Evolutionary conservation across 2,797 vertebrate genomes (phyloP).

Genomic region (Salmo trutta): DNA sequence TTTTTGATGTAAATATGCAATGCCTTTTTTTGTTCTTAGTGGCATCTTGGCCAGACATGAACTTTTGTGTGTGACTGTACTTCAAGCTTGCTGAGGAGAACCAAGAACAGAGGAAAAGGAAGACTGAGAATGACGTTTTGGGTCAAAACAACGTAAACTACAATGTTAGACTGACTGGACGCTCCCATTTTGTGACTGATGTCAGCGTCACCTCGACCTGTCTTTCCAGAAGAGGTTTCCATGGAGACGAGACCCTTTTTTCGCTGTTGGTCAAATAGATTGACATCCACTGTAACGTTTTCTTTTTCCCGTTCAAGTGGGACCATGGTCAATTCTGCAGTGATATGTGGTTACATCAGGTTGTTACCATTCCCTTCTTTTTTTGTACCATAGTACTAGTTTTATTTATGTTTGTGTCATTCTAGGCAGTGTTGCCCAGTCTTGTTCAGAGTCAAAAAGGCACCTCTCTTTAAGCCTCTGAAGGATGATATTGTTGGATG

Average conservation of each 20-base stretch:
- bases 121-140: conserved; percentile 40
- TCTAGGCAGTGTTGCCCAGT: conserved; percentile 63
- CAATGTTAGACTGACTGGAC: neutral
- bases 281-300: conserved; percentile 38
- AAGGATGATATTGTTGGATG: conserved; percentile 60
- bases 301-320: conserved; percentile 10
- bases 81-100: conserved; percentile 50
- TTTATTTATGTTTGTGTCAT: conserved; percentile 70
- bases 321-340: conserved; percentile 47
- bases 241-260: conserved; percentile 36
- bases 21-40: conserved; percentile 50
- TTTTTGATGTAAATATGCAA: conserved; percentile 76
- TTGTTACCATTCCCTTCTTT: conserved; percentile 30
- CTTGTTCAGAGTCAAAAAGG: conserved; percentile 55
- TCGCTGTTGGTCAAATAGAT: conserved; percentile 38
- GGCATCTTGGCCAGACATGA: conserved; percentile 48
- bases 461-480: conserved; percentile 61
- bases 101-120: conserved; percentile 27
- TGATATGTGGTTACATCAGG: conserved; percentile 65
- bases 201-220: conserved; percentile 12
- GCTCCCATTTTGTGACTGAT: too few species aligned
- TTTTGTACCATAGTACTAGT: conserved; percentile 72
- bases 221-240: conserved; percentile 48
- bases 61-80: conserved; percentile 50
- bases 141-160: conserved; percentile 2